phyloP scores from a whole-genome alignment of 2,888 invertebrate species.

The Bruchidius siliquastri region DNA sequence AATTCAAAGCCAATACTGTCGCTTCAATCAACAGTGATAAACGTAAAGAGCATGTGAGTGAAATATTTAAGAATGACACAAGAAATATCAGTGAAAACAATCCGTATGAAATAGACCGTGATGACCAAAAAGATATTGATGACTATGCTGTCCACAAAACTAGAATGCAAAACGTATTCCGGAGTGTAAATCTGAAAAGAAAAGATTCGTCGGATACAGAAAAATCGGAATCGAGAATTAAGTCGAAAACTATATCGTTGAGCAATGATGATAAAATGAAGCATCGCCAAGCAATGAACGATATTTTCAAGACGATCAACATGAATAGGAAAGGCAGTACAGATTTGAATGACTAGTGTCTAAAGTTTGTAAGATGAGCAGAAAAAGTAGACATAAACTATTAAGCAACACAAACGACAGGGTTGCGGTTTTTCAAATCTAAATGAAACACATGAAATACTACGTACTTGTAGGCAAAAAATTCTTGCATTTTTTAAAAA shows the following conservation, averaged over 20 bases:
- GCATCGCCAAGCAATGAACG: conserved; percentile 27
- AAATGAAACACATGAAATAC: no score
- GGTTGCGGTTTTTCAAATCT: no score
- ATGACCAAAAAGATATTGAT: conserved; percentile 1
- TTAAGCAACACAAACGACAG: no score
- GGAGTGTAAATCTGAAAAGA: conserved; percentile 30
- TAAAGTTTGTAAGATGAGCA: neutral
- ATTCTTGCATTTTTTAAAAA: no score
- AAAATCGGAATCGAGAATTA: conserved; percentile 1
- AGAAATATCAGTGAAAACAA: no score
- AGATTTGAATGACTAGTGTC: neutral
- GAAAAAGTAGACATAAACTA: no score
- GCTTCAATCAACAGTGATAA: neutral
- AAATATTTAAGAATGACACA: neutral
- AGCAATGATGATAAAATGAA: conserved; percentile 21
- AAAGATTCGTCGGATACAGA: conserved; percentile 16
- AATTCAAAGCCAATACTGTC: neutral
- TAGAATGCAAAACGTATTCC: conserved; percentile 33
- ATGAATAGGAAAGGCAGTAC: conserved; percentile 17
- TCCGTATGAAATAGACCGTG: no score
- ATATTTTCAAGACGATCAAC: conserved; percentile 20
- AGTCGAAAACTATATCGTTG: conserved; percentile 21
- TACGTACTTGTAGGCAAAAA: no score
- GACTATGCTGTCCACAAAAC: conserved; percentile 21
- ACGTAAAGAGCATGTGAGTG: neutral